These are phyloP conservation scores for Helicolenus hilgendorfi DNA, from an alignment of 2,797 vertebrate genomes.

Conservation along the genomic window DNA sequence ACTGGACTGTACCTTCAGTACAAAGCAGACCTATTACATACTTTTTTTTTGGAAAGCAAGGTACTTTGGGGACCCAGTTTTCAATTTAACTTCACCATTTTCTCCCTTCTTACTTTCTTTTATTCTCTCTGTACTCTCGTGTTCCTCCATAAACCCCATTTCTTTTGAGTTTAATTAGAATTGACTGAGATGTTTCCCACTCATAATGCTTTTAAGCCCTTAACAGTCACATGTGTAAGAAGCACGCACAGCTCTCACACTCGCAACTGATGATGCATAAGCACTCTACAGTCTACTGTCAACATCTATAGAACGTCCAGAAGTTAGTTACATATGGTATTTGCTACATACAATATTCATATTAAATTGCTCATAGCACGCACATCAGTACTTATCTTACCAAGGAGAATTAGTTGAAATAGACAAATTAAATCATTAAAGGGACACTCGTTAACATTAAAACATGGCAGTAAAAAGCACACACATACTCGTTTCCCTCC, in stretches of 20 bases:
- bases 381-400: neutral
- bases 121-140: neutral
- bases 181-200: neutral
- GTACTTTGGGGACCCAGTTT: neutral
- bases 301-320: neutral
- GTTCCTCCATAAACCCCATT: neutral
- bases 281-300: conserved; percentile 8
- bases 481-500: too few relatives aligned
- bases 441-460: neutral
- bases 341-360: neutral
- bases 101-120: neutral
- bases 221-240: conserved; percentile 13
- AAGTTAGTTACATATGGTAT: neutral
- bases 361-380: neutral
- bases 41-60: neutral
- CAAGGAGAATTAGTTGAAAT: neutral
- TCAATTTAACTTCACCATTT: neutral
- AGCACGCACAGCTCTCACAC: conserved; percentile 23
- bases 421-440: neutral
- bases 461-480: neutral
- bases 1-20: neutral
- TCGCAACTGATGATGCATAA: neutral
- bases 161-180: conserved; percentile 26
- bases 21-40: neutral
- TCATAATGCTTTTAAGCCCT: conserved; percentile 19